Conservation (phyloP, 1,140 invertebrate species). For the Hyphantria cunea region DNA sequence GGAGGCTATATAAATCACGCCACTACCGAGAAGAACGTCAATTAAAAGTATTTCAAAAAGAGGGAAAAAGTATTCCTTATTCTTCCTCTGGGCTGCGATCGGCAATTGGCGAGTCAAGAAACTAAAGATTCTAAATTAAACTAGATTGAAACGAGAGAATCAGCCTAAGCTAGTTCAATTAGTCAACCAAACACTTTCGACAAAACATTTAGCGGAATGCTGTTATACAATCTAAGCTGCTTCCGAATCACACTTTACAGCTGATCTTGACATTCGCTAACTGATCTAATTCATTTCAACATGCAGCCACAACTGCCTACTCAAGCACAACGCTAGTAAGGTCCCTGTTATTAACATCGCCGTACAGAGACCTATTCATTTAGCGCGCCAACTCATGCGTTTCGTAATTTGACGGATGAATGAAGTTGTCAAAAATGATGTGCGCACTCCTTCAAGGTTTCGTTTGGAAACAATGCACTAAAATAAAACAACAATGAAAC, state of each 20-base stretch:
- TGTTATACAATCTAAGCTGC: neutral
- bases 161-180: no score
- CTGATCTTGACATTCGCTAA: constrained; percentile 32
- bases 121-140: no score
- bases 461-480: neutral
- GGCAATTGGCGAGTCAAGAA: no score
- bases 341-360: constrained; percentile 48
- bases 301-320: constrained; percentile 43
- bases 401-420: constrained; percentile 14
- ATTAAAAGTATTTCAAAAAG: no score
- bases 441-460: constrained; percentile 5
- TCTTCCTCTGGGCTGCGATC: no score
- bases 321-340: constrained; percentile 32
- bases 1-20: no score
- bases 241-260: constrained; percentile 15
- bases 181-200: no score
- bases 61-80: no score
- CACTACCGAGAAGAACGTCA: no score
- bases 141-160: no score
- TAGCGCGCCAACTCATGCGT: constrained; percentile 18
- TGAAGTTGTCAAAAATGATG: constrained; percentile 5
- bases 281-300: constrained; percentile 33
- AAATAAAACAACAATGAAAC: no score
- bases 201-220: no score
- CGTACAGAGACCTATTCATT: constrained; percentile 17